Evolutionary conservation across 2,113 vertebrate species (phyloP).

Genomic region (Anser brachyrhynchus): DNA sequence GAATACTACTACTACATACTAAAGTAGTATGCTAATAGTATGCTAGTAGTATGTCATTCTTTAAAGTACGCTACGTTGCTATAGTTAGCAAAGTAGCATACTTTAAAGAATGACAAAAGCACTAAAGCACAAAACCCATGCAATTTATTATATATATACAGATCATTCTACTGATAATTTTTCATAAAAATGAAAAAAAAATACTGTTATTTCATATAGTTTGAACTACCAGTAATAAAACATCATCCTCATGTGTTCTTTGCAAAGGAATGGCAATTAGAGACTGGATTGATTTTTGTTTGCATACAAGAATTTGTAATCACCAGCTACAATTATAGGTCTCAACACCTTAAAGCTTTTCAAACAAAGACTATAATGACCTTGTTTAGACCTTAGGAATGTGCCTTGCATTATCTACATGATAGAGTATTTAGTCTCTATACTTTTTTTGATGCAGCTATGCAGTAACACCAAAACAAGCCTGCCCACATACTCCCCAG

Average conservation of each 20-base stretch:
- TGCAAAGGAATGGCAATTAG: neutral
- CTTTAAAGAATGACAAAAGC: neutral
- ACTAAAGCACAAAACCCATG: neutral
- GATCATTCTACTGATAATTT: neutral
- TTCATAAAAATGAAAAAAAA: neutral
- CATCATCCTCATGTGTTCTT: neutral
- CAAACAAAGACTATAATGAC: neutral
- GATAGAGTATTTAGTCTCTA: neutral
- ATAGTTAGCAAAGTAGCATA: neutral
- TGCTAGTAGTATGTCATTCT: too few relatives aligned
- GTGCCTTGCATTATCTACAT: neutral
- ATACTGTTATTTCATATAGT: neutral
- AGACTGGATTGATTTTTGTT: neutral
- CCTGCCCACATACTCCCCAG: neutral
- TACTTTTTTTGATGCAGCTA: neutral
- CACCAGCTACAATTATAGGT: neutral
- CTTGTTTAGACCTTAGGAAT: neutral
- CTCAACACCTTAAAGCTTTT: neutral
- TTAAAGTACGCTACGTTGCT: too few relatives aligned
- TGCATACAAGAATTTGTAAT: neutral
- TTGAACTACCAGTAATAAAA: neutral
- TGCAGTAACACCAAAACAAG: neutral
- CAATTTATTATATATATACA: neutral
- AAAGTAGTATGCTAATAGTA: too few relatives aligned
- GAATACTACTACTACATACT: too few relatives aligned